These are phyloP conservation scores for Dicroscelio sp. DNA, from an alignment of 2,888 invertebrate species.

Conservation along the genomic window DNA sequence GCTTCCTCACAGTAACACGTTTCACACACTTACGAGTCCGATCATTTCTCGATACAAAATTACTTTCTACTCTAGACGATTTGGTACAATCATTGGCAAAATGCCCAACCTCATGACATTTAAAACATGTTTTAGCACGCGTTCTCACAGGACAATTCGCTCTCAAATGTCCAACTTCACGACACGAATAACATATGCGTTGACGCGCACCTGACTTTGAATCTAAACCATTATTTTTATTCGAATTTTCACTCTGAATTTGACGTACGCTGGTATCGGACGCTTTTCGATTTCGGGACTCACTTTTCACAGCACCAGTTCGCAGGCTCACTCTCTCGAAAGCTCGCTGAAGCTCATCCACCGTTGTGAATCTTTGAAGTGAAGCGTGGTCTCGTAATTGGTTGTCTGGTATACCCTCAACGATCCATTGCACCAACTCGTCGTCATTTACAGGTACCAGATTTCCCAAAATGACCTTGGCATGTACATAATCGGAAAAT, in stretches of 20 bases:
- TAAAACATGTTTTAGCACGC: conserved; percentile 57
- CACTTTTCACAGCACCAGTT: background rate
- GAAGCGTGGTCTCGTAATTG: conserved; percentile 78
- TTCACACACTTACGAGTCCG: no score
- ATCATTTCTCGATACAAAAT: background rate
- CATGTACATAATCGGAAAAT: conserved; percentile 80
- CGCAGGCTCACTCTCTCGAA: conserved; percentile 72
- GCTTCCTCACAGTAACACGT: no score
- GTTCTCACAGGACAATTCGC: conserved; percentile 40
- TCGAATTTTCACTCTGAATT: background rate
- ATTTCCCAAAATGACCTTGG: conserved; percentile 77
- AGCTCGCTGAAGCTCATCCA: conserved; percentile 68
- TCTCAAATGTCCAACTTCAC: conserved; percentile 54
- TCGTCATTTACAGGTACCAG: conserved; percentile 72
- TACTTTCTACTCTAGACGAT: background rate
- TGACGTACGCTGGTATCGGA: background rate
- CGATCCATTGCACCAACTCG: conserved; percentile 80
- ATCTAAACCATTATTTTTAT: background rate
- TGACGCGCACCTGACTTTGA: background rate
- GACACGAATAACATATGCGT: conserved; percentile 52
- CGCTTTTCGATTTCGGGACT: background rate
- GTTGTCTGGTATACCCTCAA: conserved; percentile 80
- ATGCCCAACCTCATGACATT: conserved; percentile 62
- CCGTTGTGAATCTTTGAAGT: conserved; percentile 64
- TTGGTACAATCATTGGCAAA: conserved; percentile 36